Conservation (phyloP, 2,113 vertebrate genomes). For the Junco hyemalis region DNA sequence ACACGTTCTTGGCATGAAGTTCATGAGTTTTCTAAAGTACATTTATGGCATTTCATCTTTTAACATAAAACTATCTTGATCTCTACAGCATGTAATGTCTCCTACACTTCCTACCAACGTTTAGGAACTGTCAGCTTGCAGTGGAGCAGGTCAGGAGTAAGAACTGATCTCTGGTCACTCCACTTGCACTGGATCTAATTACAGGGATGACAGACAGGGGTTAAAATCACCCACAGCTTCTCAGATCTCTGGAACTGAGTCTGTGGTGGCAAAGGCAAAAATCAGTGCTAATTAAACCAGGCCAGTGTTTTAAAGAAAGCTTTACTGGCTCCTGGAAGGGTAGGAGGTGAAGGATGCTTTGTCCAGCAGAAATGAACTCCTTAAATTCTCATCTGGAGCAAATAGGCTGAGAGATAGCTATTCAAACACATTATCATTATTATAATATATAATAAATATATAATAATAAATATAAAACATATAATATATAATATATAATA, state of each 20-base stretch:
- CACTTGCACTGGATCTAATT: not conserved
- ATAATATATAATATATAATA: no score
- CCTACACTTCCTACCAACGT: not conserved
- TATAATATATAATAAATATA: no score
- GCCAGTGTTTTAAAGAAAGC: not conserved
- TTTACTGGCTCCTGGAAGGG: not conserved
- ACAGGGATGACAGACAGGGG: not conserved
- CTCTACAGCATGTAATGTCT: not conserved
- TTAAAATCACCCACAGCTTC: not conserved
- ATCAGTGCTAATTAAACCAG: not conserved
- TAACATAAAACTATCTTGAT: not conserved
- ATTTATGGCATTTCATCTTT: not conserved
- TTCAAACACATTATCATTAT: not conserved
- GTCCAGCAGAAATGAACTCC: not conserved
- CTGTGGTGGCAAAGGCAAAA: not conserved
- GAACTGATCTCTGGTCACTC: not conserved
- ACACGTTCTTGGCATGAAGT: not conserved
- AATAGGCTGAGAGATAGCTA: not conserved
- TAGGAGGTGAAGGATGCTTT: not conserved
- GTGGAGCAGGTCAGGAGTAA: not conserved
- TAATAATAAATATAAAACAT: no score
- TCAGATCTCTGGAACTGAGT: not conserved
- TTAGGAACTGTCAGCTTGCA: not conserved
- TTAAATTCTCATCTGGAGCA: not conserved
- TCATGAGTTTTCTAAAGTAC: not conserved